Evolutionary conservation across 2,797 vertebrate genomes (phyloP).

Genomic region (Botia almorhae): DNA sequence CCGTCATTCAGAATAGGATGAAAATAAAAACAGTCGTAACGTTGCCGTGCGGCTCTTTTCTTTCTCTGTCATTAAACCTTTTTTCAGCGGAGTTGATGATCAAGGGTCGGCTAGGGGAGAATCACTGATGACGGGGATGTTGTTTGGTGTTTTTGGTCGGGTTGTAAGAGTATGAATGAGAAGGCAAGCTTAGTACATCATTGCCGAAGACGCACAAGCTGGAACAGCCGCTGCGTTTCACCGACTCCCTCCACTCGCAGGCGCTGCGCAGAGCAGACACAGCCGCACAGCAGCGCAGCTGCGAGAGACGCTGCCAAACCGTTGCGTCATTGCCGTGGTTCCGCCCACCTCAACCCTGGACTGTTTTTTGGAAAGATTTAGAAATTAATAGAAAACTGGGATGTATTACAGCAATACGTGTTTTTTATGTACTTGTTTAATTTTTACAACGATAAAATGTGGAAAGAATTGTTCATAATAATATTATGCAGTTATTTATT

Average conservation of each 20-base stretch:
- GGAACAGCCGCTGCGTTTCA: conserved; percentile 70
- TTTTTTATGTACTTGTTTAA: too few relatives aligned
- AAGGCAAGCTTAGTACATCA: conserved; percentile 65
- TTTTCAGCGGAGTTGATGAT: conserved; percentile 61
- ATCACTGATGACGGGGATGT: conserved; percentile 43
- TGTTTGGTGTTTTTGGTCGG: conserved; percentile 59
- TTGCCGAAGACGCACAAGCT: conserved; percentile 77
- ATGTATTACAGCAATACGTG: too few relatives aligned
- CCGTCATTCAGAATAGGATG: conserved; percentile 91
- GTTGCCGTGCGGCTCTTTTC: conserved; percentile 69
- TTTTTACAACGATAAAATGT: too few relatives aligned
- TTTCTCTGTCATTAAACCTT: conserved; percentile 31
- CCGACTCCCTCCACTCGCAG: conserved; percentile 78
- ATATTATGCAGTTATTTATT: too few relatives aligned
- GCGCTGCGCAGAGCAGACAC: conserved; percentile 79
- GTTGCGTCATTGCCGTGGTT: conserved; percentile 69
- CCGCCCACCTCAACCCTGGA: conserved; percentile 67
- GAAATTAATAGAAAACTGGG: too few relatives aligned
- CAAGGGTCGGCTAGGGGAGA: conserved; percentile 15
- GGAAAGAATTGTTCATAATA: too few relatives aligned
- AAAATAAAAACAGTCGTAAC: conserved; percentile 67
- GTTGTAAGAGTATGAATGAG: conserved; percentile 71
- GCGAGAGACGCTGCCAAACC: conserved; percentile 70
- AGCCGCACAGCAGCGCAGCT: conserved; percentile 70
- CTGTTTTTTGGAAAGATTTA: background rate